Percentiles rank a stretch among this genome's conserved stretches.
Evolutionary conservation across 2,888 invertebrate genomes (phyloP).

Genomic region (Oconnorella tubifera): DNA sequence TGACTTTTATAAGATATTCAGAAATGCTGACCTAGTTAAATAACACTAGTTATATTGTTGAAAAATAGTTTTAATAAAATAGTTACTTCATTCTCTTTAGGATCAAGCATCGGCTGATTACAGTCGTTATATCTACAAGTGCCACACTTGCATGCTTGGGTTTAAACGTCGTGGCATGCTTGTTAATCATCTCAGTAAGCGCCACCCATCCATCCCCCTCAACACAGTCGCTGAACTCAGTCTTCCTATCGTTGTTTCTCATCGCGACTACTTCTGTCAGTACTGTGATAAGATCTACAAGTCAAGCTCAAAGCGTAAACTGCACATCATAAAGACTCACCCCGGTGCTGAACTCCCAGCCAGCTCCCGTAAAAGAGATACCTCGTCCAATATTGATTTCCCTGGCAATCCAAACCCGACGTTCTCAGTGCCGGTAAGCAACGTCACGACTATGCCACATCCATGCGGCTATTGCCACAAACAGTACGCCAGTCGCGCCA

Average conservation of each 20-base stretch:
- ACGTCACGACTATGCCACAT: constrained; percentile 69
- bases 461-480: constrained; percentile 77
- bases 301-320: constrained; percentile 77
- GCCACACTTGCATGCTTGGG: constrained; percentile 70
- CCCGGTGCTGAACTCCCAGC: constrained; percentile 70
- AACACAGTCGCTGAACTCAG: constrained; percentile 68
- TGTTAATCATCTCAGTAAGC: constrained; percentile 77
- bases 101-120: constrained; percentile 38
- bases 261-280: constrained; percentile 76
- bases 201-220: constrained; percentile 65
- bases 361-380: constrained; percentile 56
- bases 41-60: no score
- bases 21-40: no score
- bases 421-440: constrained; percentile 70
- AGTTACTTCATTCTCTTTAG: no score
- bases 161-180: constrained; percentile 75
- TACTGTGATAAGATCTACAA: constrained; percentile 74
- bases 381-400: not conserved
- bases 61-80: no score
- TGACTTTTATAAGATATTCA: no score
- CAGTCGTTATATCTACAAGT: constrained; percentile 67
- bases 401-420: constrained; percentile 61
- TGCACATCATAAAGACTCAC: constrained; percentile 77
- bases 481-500: constrained; percentile 76
- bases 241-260: constrained; percentile 72